Evolutionary conservation across 2,113 vertebrate species (phyloP), one percentile per base, ranked within the genome.

Genomic region (Melanerpes aurifrons): DNA sequence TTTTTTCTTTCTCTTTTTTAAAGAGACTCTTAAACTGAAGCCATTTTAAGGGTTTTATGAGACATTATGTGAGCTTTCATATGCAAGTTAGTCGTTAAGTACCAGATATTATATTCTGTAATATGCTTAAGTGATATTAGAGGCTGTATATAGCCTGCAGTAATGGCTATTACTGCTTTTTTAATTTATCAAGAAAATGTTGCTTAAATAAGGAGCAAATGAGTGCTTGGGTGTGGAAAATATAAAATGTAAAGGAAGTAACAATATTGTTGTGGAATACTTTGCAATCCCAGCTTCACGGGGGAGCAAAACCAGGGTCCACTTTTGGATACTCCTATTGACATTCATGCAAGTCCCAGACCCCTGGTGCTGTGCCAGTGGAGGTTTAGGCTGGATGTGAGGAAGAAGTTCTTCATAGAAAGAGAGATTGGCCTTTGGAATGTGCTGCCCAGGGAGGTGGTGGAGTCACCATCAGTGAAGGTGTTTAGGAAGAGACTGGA

Each of bases 51-150:
- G 98, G 98, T 97, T 98, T 98, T 98, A 98, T 98, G 98, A 98
- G 98, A 98, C 98, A 98, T 98, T 98, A 98, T 98, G 98, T 98
- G 98, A 98, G 98, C 98, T 98, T 98, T 99, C 98, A 99, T 98
- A 98, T 98, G 98, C 98, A 98, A 98, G 98, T 98, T 98, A 98
- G 98, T 98, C 97, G 97, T 98, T 98, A 98, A 98, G 97, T 99
- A 99, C 98, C 98, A 99, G 98, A 98, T 98, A 98, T 98, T 98
- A 98, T 98, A 98, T 98, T 97, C 98, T 98, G 98, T 99, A 99
- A 99, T 99, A 98, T 98, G 96, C 95, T 99, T 98, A 98, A 98
- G 98, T 98, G 98, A 99, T 98, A 98, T 98, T 98, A 98, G 98
- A 97, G 98, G 97, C 97, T 97, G 96, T 98, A 97, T 98, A 98